Percentiles rank a stretch among this genome's conserved stretches.
Conservation (phyloP, 2,888 invertebrate species). For the Andrena flavipes region DNA sequence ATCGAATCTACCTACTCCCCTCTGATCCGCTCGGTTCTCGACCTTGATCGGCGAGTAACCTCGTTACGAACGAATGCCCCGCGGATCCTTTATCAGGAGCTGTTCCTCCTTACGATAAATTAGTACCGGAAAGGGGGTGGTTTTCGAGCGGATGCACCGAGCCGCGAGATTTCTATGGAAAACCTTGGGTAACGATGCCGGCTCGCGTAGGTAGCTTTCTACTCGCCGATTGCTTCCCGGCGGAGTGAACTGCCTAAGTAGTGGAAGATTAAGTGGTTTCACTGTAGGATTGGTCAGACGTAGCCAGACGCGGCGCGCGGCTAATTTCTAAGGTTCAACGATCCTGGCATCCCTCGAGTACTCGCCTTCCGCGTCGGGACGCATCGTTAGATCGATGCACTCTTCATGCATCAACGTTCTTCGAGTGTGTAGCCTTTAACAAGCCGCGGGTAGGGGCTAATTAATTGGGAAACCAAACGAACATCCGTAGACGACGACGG, state of each 20-base stretch:
- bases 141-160: neutral
- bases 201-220: neutral
- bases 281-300: neutral
- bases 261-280: neutral
- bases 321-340: neutral
- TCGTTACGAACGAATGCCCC: neutral
- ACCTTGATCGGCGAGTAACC: conserved; percentile 3
- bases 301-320: neutral
- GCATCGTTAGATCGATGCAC: neutral
- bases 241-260: neutral
- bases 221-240: neutral
- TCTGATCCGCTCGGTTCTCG: neutral
- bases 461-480: conserved; percentile 52
- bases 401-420: neutral
- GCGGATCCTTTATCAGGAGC: neutral
- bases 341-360: no score
- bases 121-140: neutral
- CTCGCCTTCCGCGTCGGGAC: neutral
- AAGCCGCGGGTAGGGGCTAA: conserved; percentile 9
- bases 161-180: neutral
- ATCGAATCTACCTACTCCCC: neutral
- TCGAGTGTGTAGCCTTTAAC: conserved; percentile 12
- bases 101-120: neutral
- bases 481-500: conserved; percentile 21
- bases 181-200: neutral